These are phyloP conservation scores for Lampropteryx suffumata DNA, from an alignment of 2,888 invertebrate genomes.

Conservation along the genomic window DNA sequence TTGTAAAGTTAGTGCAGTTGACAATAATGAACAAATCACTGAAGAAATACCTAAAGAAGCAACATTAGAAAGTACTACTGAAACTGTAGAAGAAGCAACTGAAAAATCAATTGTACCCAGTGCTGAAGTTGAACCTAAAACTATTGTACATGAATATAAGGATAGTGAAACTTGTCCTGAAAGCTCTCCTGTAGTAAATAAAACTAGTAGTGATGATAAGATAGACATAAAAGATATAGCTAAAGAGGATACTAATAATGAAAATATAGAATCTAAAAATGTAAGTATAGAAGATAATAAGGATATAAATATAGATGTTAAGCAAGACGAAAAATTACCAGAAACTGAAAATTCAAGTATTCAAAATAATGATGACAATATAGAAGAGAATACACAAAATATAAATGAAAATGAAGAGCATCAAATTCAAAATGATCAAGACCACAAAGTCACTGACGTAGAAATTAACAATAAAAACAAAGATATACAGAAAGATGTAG, in stretches of 20 bases:
- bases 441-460: constrained; percentile 7
- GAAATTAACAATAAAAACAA: constrained; percentile 20
- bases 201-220: constrained; percentile 24
- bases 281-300: constrained; percentile 44
- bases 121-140: constrained; percentile 11
- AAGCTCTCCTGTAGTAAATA: constrained; percentile 27
- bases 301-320: constrained; percentile 32
- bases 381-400: constrained; percentile 5
- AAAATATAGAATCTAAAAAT: constrained; percentile 29
- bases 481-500: constrained; percentile 31
- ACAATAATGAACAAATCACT: constrained; percentile 16
- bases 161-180: constrained; percentile 19
- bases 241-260: constrained; percentile 50
- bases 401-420: constrained; percentile 7
- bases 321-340: constrained; percentile 1
- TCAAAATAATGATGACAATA: constrained; percentile 11
- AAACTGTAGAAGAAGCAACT: constrained; percentile 17
- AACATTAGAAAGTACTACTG: constrained; percentile 12
- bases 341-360: constrained; percentile 14
- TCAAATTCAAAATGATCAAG: constrained; percentile 13
- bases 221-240: constrained; percentile 23
- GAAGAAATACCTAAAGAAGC: constrained; percentile 5
- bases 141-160: constrained; percentile 15
- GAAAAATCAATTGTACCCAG: constrained; percentile 13
- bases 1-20: constrained; percentile 9